Evolutionary conservation across 2,888 invertebrate genomes (phyloP).

Genomic region (Amphipyra tragopoginis): DNA sequence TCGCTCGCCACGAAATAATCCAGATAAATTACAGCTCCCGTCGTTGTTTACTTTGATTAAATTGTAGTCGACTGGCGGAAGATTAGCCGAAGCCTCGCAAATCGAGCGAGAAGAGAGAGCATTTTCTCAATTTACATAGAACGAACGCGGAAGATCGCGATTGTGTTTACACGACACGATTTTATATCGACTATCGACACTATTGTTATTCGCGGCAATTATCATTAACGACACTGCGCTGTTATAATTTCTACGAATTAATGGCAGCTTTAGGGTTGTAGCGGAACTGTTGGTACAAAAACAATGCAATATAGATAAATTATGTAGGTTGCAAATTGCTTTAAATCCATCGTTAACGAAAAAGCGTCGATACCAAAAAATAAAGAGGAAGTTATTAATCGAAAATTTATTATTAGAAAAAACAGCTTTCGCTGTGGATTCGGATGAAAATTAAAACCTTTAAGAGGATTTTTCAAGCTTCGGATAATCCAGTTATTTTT

Average conservation of each 20-base stretch:
- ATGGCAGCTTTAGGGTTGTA: conserved; percentile 4
- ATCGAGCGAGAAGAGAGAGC: conserved; percentile 86
- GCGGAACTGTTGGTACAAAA: conserved; percentile 7
- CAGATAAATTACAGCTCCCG: conserved; percentile 87
- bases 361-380: conserved; percentile 49
- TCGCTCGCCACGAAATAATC: conserved; percentile 88
- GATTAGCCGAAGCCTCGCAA: conserved; percentile 88
- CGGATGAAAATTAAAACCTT: conserved; percentile 71
- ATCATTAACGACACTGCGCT: conserved; percentile 30
- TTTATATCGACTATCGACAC: conserved; percentile 58
- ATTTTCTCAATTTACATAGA: conserved; percentile 88
- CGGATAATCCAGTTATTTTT: conserved; percentile 70
- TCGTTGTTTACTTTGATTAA: conserved; percentile 90
- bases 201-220: conserved; percentile 41
- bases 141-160: conserved; percentile 80
- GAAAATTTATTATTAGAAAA: conserved; percentile 61
- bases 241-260: conserved; percentile 21
- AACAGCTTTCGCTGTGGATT: conserved; percentile 55
- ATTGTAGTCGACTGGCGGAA: conserved; percentile 88
- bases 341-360: conserved; percentile 33
- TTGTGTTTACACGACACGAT: conserved; percentile 76
- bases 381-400: conserved; percentile 48
- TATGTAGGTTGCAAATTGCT: conserved; percentile 5
- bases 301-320: conserved; percentile 11
- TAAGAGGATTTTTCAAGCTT: conserved; percentile 69